Evolutionary conservation across 2,113 vertebrate genomes (phyloP).

Genomic region (Callipepla californica): DNA sequence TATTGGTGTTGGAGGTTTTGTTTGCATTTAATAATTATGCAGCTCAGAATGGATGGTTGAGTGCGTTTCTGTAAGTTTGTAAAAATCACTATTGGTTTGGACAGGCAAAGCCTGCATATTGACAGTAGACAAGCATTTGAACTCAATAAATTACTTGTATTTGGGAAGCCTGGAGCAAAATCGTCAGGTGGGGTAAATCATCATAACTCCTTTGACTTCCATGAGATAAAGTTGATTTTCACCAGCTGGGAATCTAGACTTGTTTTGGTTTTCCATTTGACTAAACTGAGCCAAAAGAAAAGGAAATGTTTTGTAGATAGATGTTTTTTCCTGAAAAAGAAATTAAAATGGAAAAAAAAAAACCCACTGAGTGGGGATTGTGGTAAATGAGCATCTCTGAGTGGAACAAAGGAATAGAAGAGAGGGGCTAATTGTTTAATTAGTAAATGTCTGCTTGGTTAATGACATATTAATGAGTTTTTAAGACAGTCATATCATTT

Average conservation of each 20-base stretch:
- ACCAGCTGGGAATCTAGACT: slow-evolving; percentile 28
- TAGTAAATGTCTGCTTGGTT: slow-evolving; percentile 90
- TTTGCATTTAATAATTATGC: slow-evolving; percentile 49
- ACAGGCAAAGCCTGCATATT: not conserved
- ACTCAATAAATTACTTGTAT: slow-evolving; percentile 40
- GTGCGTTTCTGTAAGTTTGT: slow-evolving; percentile 16
- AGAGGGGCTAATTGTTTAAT: slow-evolving; percentile 90
- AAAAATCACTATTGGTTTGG: slow-evolving; percentile 32
- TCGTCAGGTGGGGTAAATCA: slow-evolving; percentile 59
- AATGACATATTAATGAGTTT: slow-evolving; percentile 92
- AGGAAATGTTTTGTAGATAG: slow-evolving; percentile 52
- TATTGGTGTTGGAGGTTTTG: slow-evolving; percentile 39
- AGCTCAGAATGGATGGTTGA: not conserved
- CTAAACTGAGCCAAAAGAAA: slow-evolving; percentile 38
- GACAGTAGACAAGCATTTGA: slow-evolving; percentile 30
- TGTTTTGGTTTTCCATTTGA: slow-evolving; percentile 57
- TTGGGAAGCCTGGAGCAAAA: slow-evolving; percentile 55
- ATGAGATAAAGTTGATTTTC: slow-evolving; percentile 41
- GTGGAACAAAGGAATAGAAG: slow-evolving; percentile 83
- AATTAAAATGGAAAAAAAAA: slow-evolving; percentile 8
- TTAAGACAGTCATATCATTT: slow-evolving; percentile 88
- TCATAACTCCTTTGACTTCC: slow-evolving; percentile 46
- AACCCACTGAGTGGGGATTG: slow-evolving; percentile 59
- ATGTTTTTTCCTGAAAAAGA: slow-evolving; percentile 65
- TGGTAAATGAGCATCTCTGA: slow-evolving; percentile 76